Evolutionary conservation across 2,113 vertebrate species (phyloP), one percentile per base, ranked within the genome.

Genomic region (Rhinolophus ferrumequinum): DNA sequence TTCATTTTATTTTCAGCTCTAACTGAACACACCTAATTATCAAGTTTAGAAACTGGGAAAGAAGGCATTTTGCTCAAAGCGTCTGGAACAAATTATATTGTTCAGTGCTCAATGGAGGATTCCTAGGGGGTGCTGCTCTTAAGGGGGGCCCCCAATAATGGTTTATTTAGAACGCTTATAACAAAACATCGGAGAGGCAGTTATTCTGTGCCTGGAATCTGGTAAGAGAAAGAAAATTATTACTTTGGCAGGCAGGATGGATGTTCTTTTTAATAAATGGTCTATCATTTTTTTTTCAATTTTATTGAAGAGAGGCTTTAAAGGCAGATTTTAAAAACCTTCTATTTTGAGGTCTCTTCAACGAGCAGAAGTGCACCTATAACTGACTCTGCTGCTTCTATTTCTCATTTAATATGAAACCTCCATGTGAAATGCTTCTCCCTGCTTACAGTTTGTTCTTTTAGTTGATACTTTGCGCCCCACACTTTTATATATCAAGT

Each of bases 1-100:
- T 76, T 67, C 56, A 21, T 86, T 86, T 88, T 94, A 86, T 91
- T 96, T 97, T 97, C 83, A 97, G 82, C 90, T 92, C 26, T 85
- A 54, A 92, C 81, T 88, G 89, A 92, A 95, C 33, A 90, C 62
- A 83, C 73, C 41, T 92, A 90, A 94, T 96, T 93, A 95, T 82
- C 80, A 88, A 90, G 95, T 88, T 88, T 92, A 72, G 72, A 69
- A 64, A 84, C 2, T 11, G 21, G 26, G 60, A 92, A 88, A 82
- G 80, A 92, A 93, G 54, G 88, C 26, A 73, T 90, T 97, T 95
- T 88, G 89, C 70, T 97, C 83, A 54, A 75, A 88, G 35, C 47
- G 24, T 80, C 50, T 90, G 58, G 26, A 93, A 96, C 50, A 96
- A 96, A 97, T 96, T 95, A 95, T 26, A 81, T 90, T 67, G 19